Base-by-base conservation (phyloP, 2,797 vertebrate species). In the Natrix natrix region DNA sequence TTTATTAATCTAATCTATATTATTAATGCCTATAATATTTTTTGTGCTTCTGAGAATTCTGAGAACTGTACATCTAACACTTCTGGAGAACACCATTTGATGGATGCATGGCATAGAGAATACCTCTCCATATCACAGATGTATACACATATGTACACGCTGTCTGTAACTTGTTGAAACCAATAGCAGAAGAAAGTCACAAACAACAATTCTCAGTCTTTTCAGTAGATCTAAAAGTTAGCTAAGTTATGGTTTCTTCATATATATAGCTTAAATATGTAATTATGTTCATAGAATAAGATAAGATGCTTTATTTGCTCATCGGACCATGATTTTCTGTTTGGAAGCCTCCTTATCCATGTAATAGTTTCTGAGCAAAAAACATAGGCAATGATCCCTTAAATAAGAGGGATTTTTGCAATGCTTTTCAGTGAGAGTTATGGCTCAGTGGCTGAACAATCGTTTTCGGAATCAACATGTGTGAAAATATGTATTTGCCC, bases 371-470 rank as follows among this genome's bases (percentile, higher is more conserved):
- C 92, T 88, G 66, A 94, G 92, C 93, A 96, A 93, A 97, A 95
- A 94, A 97, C 93, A 94, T 93, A 55, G 60, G 92, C 94, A 96
- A 96, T 96, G 97, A 96, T 96, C 95, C 96, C 95, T 96, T 94
- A 96, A 96, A 96, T 96, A 96, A 95, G 92, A 91, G 93, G 94
- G 93, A 95, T 96, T 97, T 96, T 95, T 95, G 95, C 96, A 93
- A 89, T 3, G 87, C 91, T 91, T 96, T 92, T 94, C 91, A 95
- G 92, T 91, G 95, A 93, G 95, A 95, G 94, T 97, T 96, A 96
- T 93, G 94, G 92, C 93, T 93, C 95, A 93, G 78, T 43, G 92
- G 91, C 94, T 93, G 95, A 92, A 95, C 92, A 95, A 90, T 96
- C 78, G 26, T 95, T 96, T 95, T 94, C 55, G 94, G 89, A 96